These are phyloP conservation scores for Drosophila sechellia DNA, from an alignment of 1,140 invertebrate genomes.

Conservation along the genomic window DNA sequence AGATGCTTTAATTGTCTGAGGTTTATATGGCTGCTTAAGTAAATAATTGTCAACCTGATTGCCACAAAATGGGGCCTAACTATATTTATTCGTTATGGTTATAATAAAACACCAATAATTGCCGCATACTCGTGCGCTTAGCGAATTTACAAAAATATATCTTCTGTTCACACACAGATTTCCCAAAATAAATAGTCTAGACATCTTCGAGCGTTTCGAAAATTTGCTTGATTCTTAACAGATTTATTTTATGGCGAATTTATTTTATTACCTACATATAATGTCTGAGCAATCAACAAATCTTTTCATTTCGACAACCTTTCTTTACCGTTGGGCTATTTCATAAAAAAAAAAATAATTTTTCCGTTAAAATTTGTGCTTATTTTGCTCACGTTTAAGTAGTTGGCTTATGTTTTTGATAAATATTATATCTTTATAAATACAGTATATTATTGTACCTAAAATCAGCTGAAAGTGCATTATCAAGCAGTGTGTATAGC, in stretches of 20 bases:
- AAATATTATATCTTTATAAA: too few species aligned
- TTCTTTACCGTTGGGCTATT: too few species aligned
- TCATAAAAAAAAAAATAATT: too few species aligned
- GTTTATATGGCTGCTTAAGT: neutral
- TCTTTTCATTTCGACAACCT: too few species aligned
- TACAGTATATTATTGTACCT: too few species aligned
- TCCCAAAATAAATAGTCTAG: slow-evolving; percentile 44
- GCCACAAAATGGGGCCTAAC: neutral
- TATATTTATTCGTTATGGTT: slow-evolving; percentile 23
- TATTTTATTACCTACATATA: slow-evolving; percentile 34
- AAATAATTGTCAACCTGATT: slow-evolving; percentile 9
- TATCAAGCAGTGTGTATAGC: neutral
- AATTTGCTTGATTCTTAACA: slow-evolving; percentile 21
- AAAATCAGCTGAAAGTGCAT: too few species aligned
- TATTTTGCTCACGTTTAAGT: too few species aligned
- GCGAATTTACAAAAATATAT: slow-evolving; percentile 15
- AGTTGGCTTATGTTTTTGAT: too few species aligned
- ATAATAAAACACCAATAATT: slow-evolving; percentile 27
- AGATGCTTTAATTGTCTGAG: neutral
- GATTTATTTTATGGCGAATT: slow-evolving; percentile 41
- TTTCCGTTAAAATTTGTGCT: too few species aligned
- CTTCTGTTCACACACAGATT: slow-evolving; percentile 7
- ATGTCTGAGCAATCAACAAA: slow-evolving; percentile 9
- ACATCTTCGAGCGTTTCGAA: slow-evolving; percentile 22
- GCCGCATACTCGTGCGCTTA: slow-evolving; percentile 7